These are phyloP conservation scores for Laticauda laticaudata DNA, from an alignment of 2,113 vertebrate species.

Conservation along the genomic window DNA sequence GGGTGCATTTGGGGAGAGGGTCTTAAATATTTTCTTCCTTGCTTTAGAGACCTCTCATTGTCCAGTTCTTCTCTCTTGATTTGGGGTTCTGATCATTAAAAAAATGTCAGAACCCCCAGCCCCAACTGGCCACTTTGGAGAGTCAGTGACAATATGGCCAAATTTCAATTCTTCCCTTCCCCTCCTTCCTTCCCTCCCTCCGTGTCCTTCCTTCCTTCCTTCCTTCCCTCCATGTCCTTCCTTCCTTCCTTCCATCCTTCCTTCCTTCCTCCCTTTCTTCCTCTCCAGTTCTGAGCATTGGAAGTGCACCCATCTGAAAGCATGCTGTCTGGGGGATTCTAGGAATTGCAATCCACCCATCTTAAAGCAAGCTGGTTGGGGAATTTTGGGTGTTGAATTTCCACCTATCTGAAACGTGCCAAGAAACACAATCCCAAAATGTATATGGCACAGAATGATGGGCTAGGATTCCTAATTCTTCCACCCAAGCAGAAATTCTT, in stretches of 20 bases:
- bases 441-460: background rate
- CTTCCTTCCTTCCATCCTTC: no score
- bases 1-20: background rate
- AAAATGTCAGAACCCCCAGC: background rate
- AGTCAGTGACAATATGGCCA: background rate
- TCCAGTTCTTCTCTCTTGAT: background rate
- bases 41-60: background rate
- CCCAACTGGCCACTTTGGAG: background rate
- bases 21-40: background rate
- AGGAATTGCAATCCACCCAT: no score
- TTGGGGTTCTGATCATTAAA: background rate
- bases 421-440: background rate
- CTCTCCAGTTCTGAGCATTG: no score
- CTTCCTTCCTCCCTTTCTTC: no score
- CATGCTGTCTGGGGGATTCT: no score
- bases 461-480: background rate
- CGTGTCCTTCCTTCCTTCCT: no score
- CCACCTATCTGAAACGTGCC: background rate
- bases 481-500: background rate
- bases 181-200: no score
- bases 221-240: accelerated
- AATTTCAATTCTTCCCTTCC: background rate
- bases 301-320: no score
- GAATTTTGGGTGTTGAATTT: background rate
- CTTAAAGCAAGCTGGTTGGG: no score